Percentiles rank a stretch among this genome's conserved stretches.
phyloP scores from a whole-genome alignment of 2,888 invertebrate genomes.

The Therioaphis trifolii region DNA sequence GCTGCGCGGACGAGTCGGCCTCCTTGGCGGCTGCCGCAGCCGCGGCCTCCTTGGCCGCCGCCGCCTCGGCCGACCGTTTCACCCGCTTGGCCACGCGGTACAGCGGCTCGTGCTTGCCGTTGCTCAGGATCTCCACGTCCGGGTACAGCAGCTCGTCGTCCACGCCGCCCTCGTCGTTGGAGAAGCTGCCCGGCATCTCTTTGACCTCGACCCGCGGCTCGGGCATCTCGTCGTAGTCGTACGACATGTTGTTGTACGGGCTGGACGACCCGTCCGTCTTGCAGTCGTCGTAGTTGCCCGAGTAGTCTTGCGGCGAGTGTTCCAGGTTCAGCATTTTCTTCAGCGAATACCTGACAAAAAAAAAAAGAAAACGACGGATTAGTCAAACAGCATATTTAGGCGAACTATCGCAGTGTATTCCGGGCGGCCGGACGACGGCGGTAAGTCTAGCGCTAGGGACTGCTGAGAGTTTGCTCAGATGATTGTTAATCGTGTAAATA shows the following conservation, averaged over 20 bases:
- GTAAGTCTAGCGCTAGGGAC: too few species aligned
- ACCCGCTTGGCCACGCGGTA: slow-evolving; percentile 46
- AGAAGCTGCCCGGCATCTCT: slow-evolving; percentile 52
- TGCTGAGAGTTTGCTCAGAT: too few species aligned
- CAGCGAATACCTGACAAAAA: slow-evolving; percentile 39
- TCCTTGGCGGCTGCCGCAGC: slow-evolving; percentile 54
- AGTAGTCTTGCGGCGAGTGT: slow-evolving; percentile 49
- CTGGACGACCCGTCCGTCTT: slow-evolving; percentile 50
- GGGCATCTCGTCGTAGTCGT: slow-evolving; percentile 53
- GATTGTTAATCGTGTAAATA: too few species aligned
- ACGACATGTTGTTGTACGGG: slow-evolving; percentile 50
- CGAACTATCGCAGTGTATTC: too few species aligned
- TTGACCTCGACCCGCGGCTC: slow-evolving; percentile 53
- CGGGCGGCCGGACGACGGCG: too few species aligned
- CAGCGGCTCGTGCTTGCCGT: slow-evolving; percentile 53
- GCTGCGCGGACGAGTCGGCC: slow-evolving; percentile 54
- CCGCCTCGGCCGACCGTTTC: slow-evolving; percentile 53
- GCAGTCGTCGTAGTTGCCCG: slow-evolving; percentile 31
- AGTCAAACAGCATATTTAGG: too few species aligned
- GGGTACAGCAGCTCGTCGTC: slow-evolving; percentile 55
- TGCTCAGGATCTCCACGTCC: slow-evolving; percentile 52
- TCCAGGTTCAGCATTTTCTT: slow-evolving; percentile 58
- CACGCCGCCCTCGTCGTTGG: slow-evolving; percentile 48
- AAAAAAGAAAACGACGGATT: too few species aligned
- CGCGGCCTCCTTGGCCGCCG: too few species aligned